Conservation (phyloP, 2,797 vertebrate species). For the Sebastes vulpes region DNA sequence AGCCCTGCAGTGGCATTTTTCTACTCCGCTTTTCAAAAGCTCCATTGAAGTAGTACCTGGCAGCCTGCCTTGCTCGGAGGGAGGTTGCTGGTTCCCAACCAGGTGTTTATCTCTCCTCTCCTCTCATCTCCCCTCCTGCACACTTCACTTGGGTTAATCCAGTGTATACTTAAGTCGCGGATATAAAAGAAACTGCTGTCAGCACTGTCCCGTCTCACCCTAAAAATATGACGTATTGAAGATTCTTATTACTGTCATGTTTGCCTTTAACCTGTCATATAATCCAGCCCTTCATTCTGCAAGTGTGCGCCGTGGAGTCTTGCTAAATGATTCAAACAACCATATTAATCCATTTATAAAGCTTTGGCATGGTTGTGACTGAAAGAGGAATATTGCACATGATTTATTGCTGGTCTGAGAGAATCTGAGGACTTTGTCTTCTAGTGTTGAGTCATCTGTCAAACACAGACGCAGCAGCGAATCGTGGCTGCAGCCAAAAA, state of each 20-base stretch:
- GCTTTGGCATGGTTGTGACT: constrained; percentile 15
- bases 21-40: constrained; percentile 54
- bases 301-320: not conserved
- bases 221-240: constrained; percentile 12
- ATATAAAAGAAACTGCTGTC: constrained; percentile 25
- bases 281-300: constrained; percentile 18
- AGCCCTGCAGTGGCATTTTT: constrained; percentile 62
- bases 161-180: not conserved
- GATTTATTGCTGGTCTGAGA: constrained; percentile 45
- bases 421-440: constrained; percentile 46
- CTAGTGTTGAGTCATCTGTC: constrained; percentile 60
- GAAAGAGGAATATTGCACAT: constrained; percentile 16
- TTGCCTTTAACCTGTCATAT: constrained; percentile 36
- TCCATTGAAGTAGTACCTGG: constrained; percentile 61
- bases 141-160: constrained; percentile 17
- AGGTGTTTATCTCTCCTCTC: constrained; percentile 68
- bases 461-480: constrained; percentile 28
- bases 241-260: constrained; percentile 42
- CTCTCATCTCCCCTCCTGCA: constrained; percentile 10
- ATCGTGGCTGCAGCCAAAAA: constrained; percentile 22
- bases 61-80: constrained; percentile 65
- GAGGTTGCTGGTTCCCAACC: constrained; percentile 65
- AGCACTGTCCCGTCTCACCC: constrained; percentile 5
- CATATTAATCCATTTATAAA: constrained; percentile 51
- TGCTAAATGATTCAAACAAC: constrained; percentile 48